These are phyloP conservation scores for Epirrita christyi DNA, from an alignment of 2,888 invertebrate species.

Conservation along the genomic window DNA sequence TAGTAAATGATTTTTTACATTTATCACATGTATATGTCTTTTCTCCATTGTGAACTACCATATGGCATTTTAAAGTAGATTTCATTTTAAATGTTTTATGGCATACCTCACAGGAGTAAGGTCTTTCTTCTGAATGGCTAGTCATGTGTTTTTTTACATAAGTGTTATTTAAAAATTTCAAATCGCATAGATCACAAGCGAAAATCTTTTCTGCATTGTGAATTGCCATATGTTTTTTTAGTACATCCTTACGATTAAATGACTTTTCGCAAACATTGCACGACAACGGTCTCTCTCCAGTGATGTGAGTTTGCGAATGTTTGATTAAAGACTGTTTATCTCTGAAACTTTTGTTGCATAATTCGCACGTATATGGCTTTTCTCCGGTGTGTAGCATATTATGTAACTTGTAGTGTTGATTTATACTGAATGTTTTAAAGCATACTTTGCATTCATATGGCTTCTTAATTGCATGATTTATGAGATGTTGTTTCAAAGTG, in stretches of 20 bases:
- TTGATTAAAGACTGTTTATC: not conserved
- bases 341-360: conserved; percentile 3
- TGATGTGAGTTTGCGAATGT: not conserved
- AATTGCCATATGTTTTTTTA: conserved; percentile 4
- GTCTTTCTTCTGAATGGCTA: not conserved
- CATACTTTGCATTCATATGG: not conserved
- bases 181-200: not conserved
- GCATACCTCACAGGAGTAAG: not conserved
- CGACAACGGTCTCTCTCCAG: not conserved
- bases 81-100: not conserved
- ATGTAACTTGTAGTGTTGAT: not conserved
- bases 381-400: conserved; percentile 8
- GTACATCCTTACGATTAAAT: not conserved
- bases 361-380: conserved; percentile 7
- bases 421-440: not conserved
- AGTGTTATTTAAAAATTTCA: not conserved
- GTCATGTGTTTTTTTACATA: conserved; percentile 1
- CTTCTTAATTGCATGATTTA: not conserved
- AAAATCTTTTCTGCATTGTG: conserved; percentile 1
- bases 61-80: not conserved
- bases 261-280: not conserved
- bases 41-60: not conserved
- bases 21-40: conserved; percentile 1
- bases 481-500: not conserved
- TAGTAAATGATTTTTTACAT: not conserved